Evolutionary conservation across 2,888 invertebrate genomes (phyloP), one percentile per base, ranked within the genome.

Genomic region (Erebia aethiops): DNA sequence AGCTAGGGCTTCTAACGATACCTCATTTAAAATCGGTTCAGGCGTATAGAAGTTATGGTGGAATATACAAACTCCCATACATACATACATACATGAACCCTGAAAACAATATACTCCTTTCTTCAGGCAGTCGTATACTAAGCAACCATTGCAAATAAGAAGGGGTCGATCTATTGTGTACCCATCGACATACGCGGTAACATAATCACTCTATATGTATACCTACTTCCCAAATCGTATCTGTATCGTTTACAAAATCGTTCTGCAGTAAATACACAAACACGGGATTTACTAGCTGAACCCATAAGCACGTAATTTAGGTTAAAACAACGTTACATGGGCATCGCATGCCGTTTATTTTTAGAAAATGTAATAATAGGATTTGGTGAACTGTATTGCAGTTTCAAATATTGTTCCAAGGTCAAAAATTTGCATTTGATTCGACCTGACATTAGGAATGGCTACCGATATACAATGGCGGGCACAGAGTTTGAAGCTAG

Each of bases 291-390:
- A 16, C 16, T 18, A 61, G 18, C 61, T 61, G 21, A 63, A 54
- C 69, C 64, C 51, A 51, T 58, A 60, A 16, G 26, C 69, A 51
- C 43, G 54, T 54, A 70, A 21, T 46, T 66, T 52, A 66, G 11
- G 41, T 56, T 56, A 63, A 51, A 63, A 51, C 35, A 63, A 51
- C 51, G 26, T 63, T 52, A 51, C 63, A 52, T 51, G 63, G 63
- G 26, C 63, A 52, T 52, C 63, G 61, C 46, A 43, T 61, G 61
- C 61, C 43, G 63, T 63, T 63, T 63, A 63, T 51, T 52, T 63
- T 63, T 51, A 35, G 63, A n/a, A 41, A 51, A 35, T 51, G 14
- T 63, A 63, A 21, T 63, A 63, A 35, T 63, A 63, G 62, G 26
- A 26, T 14, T 26, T 26, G 9, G 51, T 26, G 11, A 52, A 63